Evolutionary conservation across 2,888 invertebrate genomes (phyloP), one percentile per base, ranked within the genome.

Genomic region (Fissipunctia ypsillon): DNA sequence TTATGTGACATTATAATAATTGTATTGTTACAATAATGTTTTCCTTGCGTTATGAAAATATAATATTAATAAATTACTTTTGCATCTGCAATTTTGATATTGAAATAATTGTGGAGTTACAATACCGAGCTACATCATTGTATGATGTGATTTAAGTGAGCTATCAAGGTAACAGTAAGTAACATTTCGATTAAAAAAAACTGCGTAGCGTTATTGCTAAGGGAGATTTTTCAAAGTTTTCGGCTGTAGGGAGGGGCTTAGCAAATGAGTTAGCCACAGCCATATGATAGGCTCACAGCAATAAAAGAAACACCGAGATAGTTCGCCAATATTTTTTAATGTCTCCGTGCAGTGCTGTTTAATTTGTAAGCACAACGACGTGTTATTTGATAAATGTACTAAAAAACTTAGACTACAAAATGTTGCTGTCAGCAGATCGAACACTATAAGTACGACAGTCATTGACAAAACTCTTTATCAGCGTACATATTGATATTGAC

Each of bases 381-480:
- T 43, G 35, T 25, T n/a, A 6, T 14, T 16, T n/a, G 6, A 5
- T 3, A 45, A 22, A 14, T 43, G 48, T 25, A 16, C 14, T 25
- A 22, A 35, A 43, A 43, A 66, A 22, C n/a, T 31, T 73, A 48
- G 48, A 25, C 31, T 16, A 41, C 22, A 25, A 22, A 41, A 56
- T 35, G 14, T 43, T 38, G 25, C 12, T n/a, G 69, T 68, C 77
- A 25, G 41, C 19, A 19, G 14, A 31, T 56, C 25, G 4, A 38
- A 3, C 16, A 38, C 10, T 41, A n/a, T n/a, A n/a, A n/a, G 31
- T 19, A 43, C 22, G 25, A 61, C 56, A 59, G 19, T 3, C 22
- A 25, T 0, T 50, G 52, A 45, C 43, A 54, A 41, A 60, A 65
- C 9, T 56, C 4, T 43, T 56, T 73, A 80, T 80, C 57, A n/a